Evolutionary conservation across 2,888 invertebrate genomes (phyloP).

Genomic region (Tanypteryx hageni): DNA sequence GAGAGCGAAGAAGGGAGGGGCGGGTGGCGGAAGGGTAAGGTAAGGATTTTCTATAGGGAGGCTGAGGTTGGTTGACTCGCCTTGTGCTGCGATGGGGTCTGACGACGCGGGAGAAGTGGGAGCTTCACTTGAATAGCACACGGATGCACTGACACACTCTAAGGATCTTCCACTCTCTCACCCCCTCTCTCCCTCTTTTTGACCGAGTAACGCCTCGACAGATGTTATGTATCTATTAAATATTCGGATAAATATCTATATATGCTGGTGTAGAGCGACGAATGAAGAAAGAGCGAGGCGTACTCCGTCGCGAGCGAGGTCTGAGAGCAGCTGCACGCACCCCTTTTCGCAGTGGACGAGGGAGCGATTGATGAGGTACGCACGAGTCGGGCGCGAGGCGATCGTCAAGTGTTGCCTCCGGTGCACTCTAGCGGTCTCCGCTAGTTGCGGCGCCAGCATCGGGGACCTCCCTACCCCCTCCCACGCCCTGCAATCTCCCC

Average conservation of each 20-base stretch:
- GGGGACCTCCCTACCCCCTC: background rate
- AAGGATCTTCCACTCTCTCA: background rate
- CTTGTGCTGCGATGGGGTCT: slow-evolving; percentile 47
- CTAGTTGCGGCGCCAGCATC: slow-evolving; percentile 60
- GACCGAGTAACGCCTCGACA: background rate
- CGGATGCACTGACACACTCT: slow-evolving; percentile 31
- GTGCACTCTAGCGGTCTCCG: slow-evolving; percentile 49
- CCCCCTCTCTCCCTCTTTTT: background rate
- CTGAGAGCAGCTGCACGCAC: background rate
- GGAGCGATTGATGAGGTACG: background rate
- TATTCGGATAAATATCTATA: no score
- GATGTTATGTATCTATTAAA: no score
- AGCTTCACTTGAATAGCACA: slow-evolving; percentile 43
- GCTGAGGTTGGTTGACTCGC: slow-evolving; percentile 49
- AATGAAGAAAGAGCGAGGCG: background rate
- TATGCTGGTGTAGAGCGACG: background rate
- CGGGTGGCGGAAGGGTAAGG: background rate
- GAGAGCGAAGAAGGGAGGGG: background rate
- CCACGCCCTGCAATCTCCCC: no score
- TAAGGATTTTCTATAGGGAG: background rate
- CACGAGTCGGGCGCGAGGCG: slow-evolving; percentile 53
- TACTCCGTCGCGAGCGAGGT: background rate
- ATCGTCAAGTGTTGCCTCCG: slow-evolving; percentile 60
- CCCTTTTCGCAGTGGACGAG: background rate
- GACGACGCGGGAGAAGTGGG: background rate